Evolutionary conservation across 1,140 invertebrate genomes (phyloP).

Genomic region (Drosophila malerkotliana): DNA sequence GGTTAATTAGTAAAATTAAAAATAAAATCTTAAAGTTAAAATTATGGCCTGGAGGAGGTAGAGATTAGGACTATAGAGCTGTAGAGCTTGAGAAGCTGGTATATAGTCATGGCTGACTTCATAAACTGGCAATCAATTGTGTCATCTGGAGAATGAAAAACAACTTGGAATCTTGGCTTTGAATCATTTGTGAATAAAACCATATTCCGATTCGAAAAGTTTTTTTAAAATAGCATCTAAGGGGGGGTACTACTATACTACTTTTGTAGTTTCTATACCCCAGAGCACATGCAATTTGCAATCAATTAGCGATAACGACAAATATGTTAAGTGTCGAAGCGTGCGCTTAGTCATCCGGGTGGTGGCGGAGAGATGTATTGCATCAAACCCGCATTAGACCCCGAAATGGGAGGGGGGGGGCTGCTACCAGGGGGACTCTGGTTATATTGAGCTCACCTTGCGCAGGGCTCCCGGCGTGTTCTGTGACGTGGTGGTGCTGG

Average conservation of each 20-base stretch:
- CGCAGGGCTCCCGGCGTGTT: slow-evolving; percentile 73
- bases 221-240: too few relatives aligned
- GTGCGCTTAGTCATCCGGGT: slow-evolving; percentile 41
- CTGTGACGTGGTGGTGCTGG: slow-evolving; percentile 52
- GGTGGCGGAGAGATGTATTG: slow-evolving; percentile 1
- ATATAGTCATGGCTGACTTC: not conserved
- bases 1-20: slow-evolving; percentile 29
- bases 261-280: not conserved
- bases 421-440: too few relatives aligned
- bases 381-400: slow-evolving; percentile 19
- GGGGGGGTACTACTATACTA: too few relatives aligned
- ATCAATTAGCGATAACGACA: slow-evolving; percentile 40
- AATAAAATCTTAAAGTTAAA: not conserved
- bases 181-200: too few relatives aligned
- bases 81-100: too few relatives aligned
- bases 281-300: slow-evolving; percentile 31
- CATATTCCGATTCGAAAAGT: too few relatives aligned
- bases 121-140: not conserved
- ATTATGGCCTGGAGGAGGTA: too few relatives aligned
- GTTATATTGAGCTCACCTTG: slow-evolving; percentile 61
- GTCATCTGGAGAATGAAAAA: not conserved
- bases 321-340: slow-evolving; percentile 25
- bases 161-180: too few relatives aligned
- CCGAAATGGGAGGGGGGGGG: too few relatives aligned
- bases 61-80: too few relatives aligned